Evolutionary conservation across 2,113 vertebrate species (phyloP), one percentile per base, ranked within the genome.

Genomic region (Diglossa brunneiventris): DNA sequence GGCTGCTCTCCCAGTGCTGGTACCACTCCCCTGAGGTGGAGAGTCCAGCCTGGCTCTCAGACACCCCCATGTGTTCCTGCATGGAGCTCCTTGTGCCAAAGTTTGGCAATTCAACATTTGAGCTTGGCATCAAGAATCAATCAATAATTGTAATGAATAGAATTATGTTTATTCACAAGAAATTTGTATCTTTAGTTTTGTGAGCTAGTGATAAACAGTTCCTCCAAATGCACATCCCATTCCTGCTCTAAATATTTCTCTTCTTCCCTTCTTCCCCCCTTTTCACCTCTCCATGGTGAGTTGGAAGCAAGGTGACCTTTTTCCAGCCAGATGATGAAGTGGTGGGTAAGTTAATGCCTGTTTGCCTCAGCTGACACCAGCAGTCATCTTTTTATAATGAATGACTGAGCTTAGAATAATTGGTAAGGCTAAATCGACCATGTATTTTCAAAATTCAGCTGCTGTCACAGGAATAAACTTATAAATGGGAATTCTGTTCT

Each of bases 251-350:
- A 95, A 85, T 56, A 33, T 62, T 87, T 74, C 14, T 63, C 28
- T 78, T 92, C 37, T 68, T 87, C 53, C n/a, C 15, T 88, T 76
- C 31, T 83, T 91, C 68, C 58, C 39, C 83, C 19, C 31, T 72
- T 70, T 90, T 47, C 50, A 10, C 72, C 15, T 63, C 28, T 76
- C 80, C 58, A 67, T 18, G 14, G 2, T 56, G 89, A 99, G 99
- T 99, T 97, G 99, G 99, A 75, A 97, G 97, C 68, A 99, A 99
- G 35, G 99, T 99, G 13, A 98, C 98, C 17, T 99, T 99, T 95
- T 99, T 99, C 96, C 98, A 99, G 90, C 98, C 98, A 6, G 98
- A 99, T 52, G 99, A 99, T 94, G 99, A 99, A 95, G 99, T 99
- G 73, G 99, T 99, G 15, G 99, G 99, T 99, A 98, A 98, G 98